Evolutionary conservation across 2,888 invertebrate genomes (phyloP), one percentile per base, ranked within the genome.

Genomic region (Himalopsyche japonica): DNA sequence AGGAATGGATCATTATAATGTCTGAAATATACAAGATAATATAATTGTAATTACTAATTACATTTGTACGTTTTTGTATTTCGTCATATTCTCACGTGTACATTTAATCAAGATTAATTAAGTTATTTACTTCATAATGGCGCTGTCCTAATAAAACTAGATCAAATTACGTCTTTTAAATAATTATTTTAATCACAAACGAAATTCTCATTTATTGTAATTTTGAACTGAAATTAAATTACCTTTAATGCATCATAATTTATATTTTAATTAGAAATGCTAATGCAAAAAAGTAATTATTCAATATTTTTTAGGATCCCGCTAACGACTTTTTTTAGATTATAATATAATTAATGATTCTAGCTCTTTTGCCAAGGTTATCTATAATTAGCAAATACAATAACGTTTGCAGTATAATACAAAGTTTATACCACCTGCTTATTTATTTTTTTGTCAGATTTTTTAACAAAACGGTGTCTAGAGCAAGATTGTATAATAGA

Each of bases 71-170:
- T 70, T 70, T 70, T 70, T 70, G 70, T 70, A 70, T 70, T 70
- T 70, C 70, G 70, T 70, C 70, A 70, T 70, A 70, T 49, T 57
- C 57, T 80, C 80, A 80, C 80, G 57, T 80, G 80, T 57, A 47
- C 32, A 57, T 80, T 49, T 47, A 80, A 80, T 80, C 80, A 80
- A 57, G 80, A 57, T 80, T 80, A 80, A 80, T 80, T 80, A 80
- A 70, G 70, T 70, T 70, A 70, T 80, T 80, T 57, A 32, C 49
- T 20, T 32, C 57, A 32, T 79, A 79, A 79, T 79, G 27, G 79
- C 43, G 43, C 48, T 43, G 70, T 84, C 76, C 81, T 57, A 87
- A 79, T 83, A 43, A 32, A 84, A 83, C 47, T 77, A 78, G 49
- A 83, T 77, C 79, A 57, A 84, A 37, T 79, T 78, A 76, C 78